phyloP scores from a whole-genome alignment of 2,888 invertebrate genomes.

The Meta bourneti region DNA sequence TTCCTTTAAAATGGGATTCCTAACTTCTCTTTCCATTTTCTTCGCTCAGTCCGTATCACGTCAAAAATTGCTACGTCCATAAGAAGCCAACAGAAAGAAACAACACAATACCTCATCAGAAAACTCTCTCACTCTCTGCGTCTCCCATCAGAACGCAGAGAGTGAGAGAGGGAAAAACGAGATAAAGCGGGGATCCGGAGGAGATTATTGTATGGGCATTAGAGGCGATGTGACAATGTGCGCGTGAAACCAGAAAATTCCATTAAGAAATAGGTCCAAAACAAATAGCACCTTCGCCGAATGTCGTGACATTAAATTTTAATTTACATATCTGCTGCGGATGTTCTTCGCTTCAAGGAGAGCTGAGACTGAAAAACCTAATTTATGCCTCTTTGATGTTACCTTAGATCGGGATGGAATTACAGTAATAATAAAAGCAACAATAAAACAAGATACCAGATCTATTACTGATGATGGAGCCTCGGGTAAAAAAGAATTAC shows the following conservation, averaged over 20 bases:
- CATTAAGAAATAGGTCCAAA: slow-evolving; percentile 17
- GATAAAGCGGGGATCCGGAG: neutral
- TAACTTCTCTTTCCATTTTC: too few species aligned
- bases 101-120: neutral
- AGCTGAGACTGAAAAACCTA: neutral
- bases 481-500: neutral
- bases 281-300: slow-evolving; percentile 12
- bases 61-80: too few species aligned
- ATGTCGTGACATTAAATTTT: slow-evolving; percentile 27
- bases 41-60: too few species aligned
- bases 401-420: neutral
- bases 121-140: too few species aligned
- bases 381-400: neutral
- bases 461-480: neutral
- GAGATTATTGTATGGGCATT: slow-evolving; percentile 40
- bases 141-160: too few species aligned
- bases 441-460: neutral
- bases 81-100: too few species aligned
- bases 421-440: neutral
- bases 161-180: neutral
- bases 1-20: too few species aligned
- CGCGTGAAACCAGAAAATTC: slow-evolving; percentile 21
- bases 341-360: neutral
- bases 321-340: slow-evolving; percentile 9
- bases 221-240: slow-evolving; percentile 8